Evolutionary conservation across 2,797 vertebrate genomes (phyloP), one percentile per base, ranked within the genome.

Genomic region (Molothrus ater): DNA sequence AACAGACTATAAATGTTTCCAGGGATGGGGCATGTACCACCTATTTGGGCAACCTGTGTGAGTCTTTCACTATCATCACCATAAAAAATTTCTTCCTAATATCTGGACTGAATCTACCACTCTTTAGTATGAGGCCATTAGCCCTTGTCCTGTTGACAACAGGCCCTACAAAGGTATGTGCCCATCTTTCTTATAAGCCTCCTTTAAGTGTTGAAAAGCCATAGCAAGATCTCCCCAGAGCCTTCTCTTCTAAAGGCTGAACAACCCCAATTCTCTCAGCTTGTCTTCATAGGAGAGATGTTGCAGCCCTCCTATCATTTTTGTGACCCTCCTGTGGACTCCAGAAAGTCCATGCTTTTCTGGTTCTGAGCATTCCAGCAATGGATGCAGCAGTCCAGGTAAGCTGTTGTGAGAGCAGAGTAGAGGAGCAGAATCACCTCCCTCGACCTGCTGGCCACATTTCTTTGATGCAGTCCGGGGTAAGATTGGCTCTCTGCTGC

Each of bases 401-500:
- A 40, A 29, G 7, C 8, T 74, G 4, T 24, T 32, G 63, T 15
- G 4, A 42, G 26, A 68, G 48, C 1, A 13, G 63, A 59, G 32
- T 1, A 24, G 25, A 81, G 32, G 17, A 11, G 10, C 4, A 56
- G 25, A 81, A 56, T 64, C 59, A 14, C 17, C 22, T 79, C 28
- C 26, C 48, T 76, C 0, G 1, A 43, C 32, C 28, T 68, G 9
- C 70, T 90, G 71, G 13, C 8, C 32, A 20, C 0, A 0, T n/a
- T 72, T 19, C 38, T 83, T 61, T 71, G 28, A 51, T 54, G 14
- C 15, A 79, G 50, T 43, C 29, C 40, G 29, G 56, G 32, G 26
- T 85, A 12, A 2, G 2, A 4, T 20, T 74, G 36, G 7, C 24
- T 28, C 59, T 90, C 45, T 71, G 15, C 31, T 87, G 59, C 4